phyloP scores from a whole-genome alignment of 2,113 vertebrate genomes.

The Siniperca knerii region DNA sequence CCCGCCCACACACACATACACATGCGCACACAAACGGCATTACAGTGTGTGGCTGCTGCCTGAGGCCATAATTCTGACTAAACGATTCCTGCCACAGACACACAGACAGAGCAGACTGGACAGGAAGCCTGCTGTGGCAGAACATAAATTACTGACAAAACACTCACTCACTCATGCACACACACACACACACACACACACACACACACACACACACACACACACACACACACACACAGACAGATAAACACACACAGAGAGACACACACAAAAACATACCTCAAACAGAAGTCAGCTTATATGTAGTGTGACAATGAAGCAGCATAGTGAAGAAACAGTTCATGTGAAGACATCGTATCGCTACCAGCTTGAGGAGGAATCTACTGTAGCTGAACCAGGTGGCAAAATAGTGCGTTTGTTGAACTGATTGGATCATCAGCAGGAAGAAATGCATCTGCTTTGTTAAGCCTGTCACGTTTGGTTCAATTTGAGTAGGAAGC shows the following conservation, averaged over 20 bases:
- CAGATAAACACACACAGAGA: not conserved
- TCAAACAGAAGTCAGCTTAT: not conserved
- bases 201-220: not conserved
- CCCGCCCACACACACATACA: constrained; percentile 6
- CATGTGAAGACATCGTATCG: not conserved
- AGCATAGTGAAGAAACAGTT: constrained; percentile 11
- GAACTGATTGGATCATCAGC: constrained; percentile 6
- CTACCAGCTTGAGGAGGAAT: constrained; percentile 9
- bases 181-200: not conserved
- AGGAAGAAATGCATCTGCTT: constrained; percentile 7
- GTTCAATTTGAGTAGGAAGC: constrained; percentile 18
- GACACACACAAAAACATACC: not conserved
- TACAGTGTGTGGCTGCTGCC: constrained; percentile 44
- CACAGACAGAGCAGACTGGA: constrained; percentile 35
- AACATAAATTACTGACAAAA: constrained; percentile 52
- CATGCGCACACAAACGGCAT: constrained; percentile 8
- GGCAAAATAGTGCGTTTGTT: not conserved
- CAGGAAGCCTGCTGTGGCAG: constrained; percentile 55
- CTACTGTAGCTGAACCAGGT: not conserved
- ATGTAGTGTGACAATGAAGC: constrained; percentile 1
- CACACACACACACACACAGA: not conserved
- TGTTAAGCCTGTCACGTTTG: constrained; percentile 22
- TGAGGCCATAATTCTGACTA: constrained; percentile 62
- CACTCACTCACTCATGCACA: constrained; percentile 9
- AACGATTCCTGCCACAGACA: constrained; percentile 69